Evolutionary conservation across 1,140 invertebrate genomes (phyloP).

Genomic region (Drosophila biarmipes): DNA sequence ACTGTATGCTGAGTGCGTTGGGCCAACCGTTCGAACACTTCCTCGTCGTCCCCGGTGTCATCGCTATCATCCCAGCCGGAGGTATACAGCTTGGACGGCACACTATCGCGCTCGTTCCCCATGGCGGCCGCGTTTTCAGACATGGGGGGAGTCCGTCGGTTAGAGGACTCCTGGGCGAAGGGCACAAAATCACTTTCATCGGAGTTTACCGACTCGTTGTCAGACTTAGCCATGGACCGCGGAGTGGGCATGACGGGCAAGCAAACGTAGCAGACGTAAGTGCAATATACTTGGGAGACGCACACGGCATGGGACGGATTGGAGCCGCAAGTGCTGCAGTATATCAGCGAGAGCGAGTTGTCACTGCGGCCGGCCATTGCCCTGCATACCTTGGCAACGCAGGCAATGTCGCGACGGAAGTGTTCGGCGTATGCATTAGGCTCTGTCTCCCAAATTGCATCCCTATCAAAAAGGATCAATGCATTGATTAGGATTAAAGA

Average conservation of each 20-base stretch:
- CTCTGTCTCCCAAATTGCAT: constrained; percentile 51
- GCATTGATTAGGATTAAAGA: too few relatives aligned
- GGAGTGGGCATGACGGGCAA: background rate
- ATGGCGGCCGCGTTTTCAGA: background rate
- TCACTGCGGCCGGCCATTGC: constrained; percentile 4
- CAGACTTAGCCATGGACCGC: background rate
- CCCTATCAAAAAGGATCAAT: constrained; percentile 6
- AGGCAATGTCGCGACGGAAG: background rate
- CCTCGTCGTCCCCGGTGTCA: constrained; percentile 4
- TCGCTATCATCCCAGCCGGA: background rate
- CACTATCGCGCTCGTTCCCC: background rate
- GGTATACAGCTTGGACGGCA: background rate
- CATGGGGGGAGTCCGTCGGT: background rate
- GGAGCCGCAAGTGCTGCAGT: constrained; percentile 46
- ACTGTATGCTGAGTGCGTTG: too few relatives aligned
- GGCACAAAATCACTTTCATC: background rate
- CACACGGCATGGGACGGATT: constrained; percentile 47
- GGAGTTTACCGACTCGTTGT: background rate
- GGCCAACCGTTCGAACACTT: background rate
- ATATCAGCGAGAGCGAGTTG: background rate
- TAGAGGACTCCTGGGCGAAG: background rate
- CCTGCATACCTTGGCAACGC: background rate
- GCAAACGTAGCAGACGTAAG: constrained; percentile 30
- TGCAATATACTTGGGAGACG: accelerated
- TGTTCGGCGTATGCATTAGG: constrained; percentile 43